A percentile compares a stretch with the other conserved stretches of the same genome.
Conservation (phyloP, 2,797 vertebrate species). For the Phaenicophaeus curvirostris region DNA sequence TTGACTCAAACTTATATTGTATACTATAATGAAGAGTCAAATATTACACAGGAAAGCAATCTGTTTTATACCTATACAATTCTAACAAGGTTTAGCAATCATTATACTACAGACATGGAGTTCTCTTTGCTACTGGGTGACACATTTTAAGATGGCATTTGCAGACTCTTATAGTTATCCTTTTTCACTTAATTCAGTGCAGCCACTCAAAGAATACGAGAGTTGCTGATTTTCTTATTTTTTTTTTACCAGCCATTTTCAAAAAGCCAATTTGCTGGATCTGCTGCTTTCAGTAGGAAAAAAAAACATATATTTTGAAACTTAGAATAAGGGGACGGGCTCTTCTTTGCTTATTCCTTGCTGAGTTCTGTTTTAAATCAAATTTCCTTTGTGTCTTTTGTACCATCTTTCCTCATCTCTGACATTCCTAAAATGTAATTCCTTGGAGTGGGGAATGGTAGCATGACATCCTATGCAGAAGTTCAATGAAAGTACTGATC, state of each 20-base stretch:
- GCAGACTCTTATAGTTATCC: not conserved
- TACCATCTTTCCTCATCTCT: slow-evolving; percentile 2
- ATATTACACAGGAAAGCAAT: not conserved
- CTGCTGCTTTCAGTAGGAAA: not conserved
- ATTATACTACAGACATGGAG: not conserved
- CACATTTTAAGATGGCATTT: not conserved
- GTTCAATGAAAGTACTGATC: not conserved
- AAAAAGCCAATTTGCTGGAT: not conserved
- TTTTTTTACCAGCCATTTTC: not conserved
- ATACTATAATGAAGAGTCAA: not conserved
- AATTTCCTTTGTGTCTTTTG: not conserved
- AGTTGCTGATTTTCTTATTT: not conserved
- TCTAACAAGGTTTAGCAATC: not conserved
- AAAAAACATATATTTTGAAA: not conserved
- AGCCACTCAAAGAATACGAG: not conserved
- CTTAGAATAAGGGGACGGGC: not conserved
- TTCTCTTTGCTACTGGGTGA: not conserved
- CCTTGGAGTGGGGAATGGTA: not conserved
- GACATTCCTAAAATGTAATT: not conserved
- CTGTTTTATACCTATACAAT: not conserved
- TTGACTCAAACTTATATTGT: not conserved
- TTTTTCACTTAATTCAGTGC: not conserved
- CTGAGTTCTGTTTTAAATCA: not conserved
- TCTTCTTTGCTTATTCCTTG: not conserved
- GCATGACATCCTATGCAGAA: not conserved